A percentile compares a stretch with the other conserved stretches of the same genome.
These are phyloP conservation scores for Mythimna loreyi DNA, from an alignment of 2,888 invertebrate species.

Conservation along the genomic window DNA sequence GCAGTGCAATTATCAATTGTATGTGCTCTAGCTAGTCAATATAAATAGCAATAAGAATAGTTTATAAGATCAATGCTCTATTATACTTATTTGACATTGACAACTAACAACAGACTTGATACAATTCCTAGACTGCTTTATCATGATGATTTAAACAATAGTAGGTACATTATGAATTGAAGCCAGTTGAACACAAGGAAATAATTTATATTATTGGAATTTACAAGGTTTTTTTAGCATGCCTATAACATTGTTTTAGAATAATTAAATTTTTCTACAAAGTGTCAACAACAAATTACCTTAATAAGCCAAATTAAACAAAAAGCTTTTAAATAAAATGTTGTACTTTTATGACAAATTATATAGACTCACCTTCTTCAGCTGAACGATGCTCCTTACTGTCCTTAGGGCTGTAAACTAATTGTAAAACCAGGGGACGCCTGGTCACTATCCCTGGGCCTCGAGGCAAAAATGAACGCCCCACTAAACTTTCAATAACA, in stretches of 20 bases:
- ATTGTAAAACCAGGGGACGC: constrained; percentile 97
- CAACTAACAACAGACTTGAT: constrained; percentile 10
- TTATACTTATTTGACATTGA: constrained; percentile 46
- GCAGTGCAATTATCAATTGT: constrained; percentile 14
- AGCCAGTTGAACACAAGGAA: neutral
- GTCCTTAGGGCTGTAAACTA: constrained; percentile 97
- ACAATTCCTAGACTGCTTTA: constrained; percentile 14
- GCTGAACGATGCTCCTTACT: constrained; percentile 96
- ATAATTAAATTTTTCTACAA: neutral
- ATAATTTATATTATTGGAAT: constrained; percentile 1
- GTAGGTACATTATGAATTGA: neutral
- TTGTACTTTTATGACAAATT: neutral
- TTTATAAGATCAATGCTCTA: constrained; percentile 59
- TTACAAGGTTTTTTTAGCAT: neutral
- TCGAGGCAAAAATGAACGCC: constrained; percentile 98
- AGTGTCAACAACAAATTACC: neutral
- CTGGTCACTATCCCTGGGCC: constrained; percentile 99
- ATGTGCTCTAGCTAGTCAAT: neutral
- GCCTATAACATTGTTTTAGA: neutral
- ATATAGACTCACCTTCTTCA: constrained; percentile 93
- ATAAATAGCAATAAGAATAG: constrained; percentile 43
- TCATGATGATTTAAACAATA: constrained; percentile 17
- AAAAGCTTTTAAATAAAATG: neutral
- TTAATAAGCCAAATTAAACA: neutral
- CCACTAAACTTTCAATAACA: constrained; percentile 99